These are phyloP conservation scores for Lagopus leucura DNA, from an alignment of 2,113 vertebrate species.

Conservation along the genomic window DNA sequence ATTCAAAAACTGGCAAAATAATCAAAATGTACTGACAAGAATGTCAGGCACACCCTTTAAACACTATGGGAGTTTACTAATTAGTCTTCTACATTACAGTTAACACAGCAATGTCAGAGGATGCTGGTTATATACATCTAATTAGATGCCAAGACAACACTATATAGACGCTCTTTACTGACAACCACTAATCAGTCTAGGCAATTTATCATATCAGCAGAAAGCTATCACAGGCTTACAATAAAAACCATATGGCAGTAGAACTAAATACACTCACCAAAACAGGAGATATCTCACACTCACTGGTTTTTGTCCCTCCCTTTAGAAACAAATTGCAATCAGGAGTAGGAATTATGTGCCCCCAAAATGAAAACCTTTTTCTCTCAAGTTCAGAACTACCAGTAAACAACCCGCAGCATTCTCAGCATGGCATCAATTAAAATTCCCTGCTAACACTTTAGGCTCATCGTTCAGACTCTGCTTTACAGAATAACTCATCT, in stretches of 20 bases:
- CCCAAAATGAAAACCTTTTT: not conserved
- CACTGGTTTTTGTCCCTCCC: not conserved
- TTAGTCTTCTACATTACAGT: not conserved
- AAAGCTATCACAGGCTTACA: not conserved
- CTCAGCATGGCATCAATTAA: not conserved
- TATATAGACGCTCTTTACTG: not conserved
- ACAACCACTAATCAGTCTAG: not conserved
- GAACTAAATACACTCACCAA: not conserved
- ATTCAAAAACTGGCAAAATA: not conserved
- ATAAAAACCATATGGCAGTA: not conserved
- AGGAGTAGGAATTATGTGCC: slow-evolving; percentile 15
- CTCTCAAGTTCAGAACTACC: not conserved
- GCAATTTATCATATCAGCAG: not conserved
- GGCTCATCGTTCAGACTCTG: not conserved
- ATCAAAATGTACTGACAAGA: not conserved
- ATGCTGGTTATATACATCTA: not conserved
- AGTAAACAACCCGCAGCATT: not conserved
- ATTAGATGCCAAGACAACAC: slow-evolving; percentile 32
- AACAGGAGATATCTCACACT: not conserved
- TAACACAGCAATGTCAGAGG: not conserved
- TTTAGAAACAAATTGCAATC: slow-evolving; percentile 28
- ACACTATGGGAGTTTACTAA: not conserved
- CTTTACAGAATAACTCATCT: not conserved
- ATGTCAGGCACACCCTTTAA: not conserved
- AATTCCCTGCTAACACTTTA: not conserved